Conservation (phyloP, 2,113 vertebrate species). For the Trematomus loennbergii region DNA sequence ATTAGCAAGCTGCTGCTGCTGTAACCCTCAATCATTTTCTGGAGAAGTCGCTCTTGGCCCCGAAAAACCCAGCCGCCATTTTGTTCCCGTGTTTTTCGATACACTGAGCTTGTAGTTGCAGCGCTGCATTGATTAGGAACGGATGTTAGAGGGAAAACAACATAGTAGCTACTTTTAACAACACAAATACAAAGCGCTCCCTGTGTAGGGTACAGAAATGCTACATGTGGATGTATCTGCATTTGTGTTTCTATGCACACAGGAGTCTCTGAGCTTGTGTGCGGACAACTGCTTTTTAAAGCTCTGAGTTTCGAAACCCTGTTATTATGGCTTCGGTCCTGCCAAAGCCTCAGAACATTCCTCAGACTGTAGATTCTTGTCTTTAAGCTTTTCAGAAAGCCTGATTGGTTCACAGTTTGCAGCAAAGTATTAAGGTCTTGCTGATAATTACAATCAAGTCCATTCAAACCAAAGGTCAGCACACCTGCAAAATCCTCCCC, state of each 20-base stretch:
- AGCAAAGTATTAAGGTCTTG: constrained; percentile 25
- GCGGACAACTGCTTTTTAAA: constrained; percentile 87
- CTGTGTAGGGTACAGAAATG: constrained; percentile 15
- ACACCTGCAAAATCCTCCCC: constrained; percentile 10
- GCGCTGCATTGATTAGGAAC: constrained; percentile 46
- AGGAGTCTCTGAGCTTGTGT: constrained; percentile 37
- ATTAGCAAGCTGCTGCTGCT: constrained; percentile 66
- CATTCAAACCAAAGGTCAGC: constrained; percentile 20
- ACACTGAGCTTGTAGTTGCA: constrained; percentile 10
- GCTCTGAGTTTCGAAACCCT: constrained; percentile 84
- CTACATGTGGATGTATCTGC: constrained; percentile 23
- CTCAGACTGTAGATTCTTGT: constrained; percentile 72
- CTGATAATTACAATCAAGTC: constrained; percentile 33
- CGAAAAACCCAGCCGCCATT: constrained; percentile 42
- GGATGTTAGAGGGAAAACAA: constrained; percentile 13
- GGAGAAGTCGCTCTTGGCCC: constrained; percentile 21
- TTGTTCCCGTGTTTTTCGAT: constrained; percentile 58
- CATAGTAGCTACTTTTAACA: constrained; percentile 31
- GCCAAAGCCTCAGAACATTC: constrained; percentile 80
- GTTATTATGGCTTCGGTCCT: constrained; percentile 79
- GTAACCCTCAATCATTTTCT: constrained; percentile 49
- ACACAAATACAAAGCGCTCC: constrained; percentile 1
- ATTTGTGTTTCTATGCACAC: constrained; percentile 33
- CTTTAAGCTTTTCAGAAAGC: constrained; percentile 57
- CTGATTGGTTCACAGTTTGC: constrained; percentile 22